Percentiles rank a stretch among this genome's conserved stretches.
Conservation (phyloP, 2,888 invertebrate species). For the Macrosoma leucophasiata region DNA sequence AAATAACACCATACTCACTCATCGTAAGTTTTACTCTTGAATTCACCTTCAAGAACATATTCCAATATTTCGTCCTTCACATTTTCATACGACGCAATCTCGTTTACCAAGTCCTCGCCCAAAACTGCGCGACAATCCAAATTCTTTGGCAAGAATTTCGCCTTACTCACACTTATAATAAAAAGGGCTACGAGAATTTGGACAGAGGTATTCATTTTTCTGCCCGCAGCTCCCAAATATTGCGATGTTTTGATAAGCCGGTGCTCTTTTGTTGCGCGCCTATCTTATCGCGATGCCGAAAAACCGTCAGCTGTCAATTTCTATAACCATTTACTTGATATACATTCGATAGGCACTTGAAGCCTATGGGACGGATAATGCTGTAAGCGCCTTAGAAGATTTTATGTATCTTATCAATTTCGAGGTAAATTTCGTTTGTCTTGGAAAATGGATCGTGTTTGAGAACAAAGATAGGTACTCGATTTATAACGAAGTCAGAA, state of each 20-base stretch:
- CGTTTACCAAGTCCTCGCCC: constrained; percentile 61
- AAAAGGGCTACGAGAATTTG: constrained; percentile 35
- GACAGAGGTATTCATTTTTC: constrained; percentile 41
- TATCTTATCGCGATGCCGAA: constrained; percentile 36
- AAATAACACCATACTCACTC: constrained; percentile 47
- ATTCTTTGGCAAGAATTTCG: constrained; percentile 39
- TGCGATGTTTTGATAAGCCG: constrained; percentile 32
- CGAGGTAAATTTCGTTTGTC: no score
- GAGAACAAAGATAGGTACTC: no score
- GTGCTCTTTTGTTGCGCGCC: constrained; percentile 34
- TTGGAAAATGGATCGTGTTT: no score
- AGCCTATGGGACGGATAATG: constrained; percentile 24
- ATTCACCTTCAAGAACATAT: constrained; percentile 67
- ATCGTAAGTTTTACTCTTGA: constrained; percentile 74
- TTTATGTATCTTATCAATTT: constrained; percentile 30
- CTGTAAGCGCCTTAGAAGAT: constrained; percentile 24
- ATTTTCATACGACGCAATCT: constrained; percentile 76
- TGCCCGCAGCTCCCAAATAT: constrained; percentile 28
- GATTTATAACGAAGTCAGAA: no score
- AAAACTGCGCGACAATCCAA: constrained; percentile 52
- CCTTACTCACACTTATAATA: constrained; percentile 36
- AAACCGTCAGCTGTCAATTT: constrained; percentile 31
- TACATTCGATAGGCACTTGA: constrained; percentile 33
- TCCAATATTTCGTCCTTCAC: constrained; percentile 69
- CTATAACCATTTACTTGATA: constrained; percentile 29